These are phyloP conservation scores for Aspidoscelis tigris DNA, from an alignment of 2,113 vertebrate genomes.

Conservation along the genomic window DNA sequence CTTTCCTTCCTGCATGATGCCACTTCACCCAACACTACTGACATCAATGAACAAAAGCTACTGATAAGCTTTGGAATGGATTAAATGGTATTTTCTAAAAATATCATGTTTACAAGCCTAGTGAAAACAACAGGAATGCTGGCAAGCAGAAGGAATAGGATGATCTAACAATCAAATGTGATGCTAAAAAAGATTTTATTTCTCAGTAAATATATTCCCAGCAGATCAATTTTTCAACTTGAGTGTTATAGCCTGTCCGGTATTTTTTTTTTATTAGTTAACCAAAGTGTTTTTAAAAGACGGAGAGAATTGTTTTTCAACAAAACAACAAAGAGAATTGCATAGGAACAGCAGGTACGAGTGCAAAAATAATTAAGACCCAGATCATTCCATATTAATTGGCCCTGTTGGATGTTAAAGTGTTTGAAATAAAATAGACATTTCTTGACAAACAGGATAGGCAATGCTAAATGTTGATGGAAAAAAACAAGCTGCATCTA, in stretches of 20 bases:
- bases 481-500: background rate
- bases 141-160: background rate
- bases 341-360: background rate
- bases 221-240: background rate
- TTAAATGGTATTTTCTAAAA: background rate
- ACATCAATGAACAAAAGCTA: background rate
- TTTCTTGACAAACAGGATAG: slow-evolving; percentile 14
- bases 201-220: slow-evolving; percentile 16
- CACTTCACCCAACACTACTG: too few relatives aligned
- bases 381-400: background rate
- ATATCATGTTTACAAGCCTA: background rate
- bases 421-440: background rate
- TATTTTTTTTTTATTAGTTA: slow-evolving; percentile 33
- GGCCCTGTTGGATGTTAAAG: background rate
- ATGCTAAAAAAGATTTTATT: background rate
- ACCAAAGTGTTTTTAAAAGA: background rate
- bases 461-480: background rate
- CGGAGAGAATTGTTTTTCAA: background rate
- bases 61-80: background rate
- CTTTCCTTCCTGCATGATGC: too few relatives aligned
- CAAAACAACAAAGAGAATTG: slow-evolving; percentile 2
- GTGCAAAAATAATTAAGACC: background rate
- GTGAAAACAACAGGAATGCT: background rate
- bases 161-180: background rate
- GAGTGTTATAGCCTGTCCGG: slow-evolving; percentile 8